Base-by-base conservation (phyloP, 2,113 vertebrate species). In the Xenopus borealis region DNA sequence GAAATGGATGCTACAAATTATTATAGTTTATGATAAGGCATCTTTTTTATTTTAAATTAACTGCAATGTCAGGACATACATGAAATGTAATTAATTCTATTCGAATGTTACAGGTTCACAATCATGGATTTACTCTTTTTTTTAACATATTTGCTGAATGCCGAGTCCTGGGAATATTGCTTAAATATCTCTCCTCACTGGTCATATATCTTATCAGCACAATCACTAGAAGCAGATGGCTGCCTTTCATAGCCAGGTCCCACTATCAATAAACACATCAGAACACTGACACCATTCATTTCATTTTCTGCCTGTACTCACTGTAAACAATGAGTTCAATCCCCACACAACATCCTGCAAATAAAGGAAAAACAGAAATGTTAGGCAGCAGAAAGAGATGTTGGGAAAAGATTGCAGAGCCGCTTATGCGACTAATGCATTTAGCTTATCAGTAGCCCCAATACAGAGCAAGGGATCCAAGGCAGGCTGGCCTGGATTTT, bases 311-410 rank as follows among this genome's bases (percentile, higher is more conserved):
- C 0, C 27, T 78, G 80, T 87, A 96, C 96, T 98, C 93, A 99
- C 97, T 75, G 97, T 99, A 89, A 99, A 99, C 85, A 99, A 92
- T 10, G 96, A 98, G 86, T 98, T 99, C 84, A 99, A 86, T 79
- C 97, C 97, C 97, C 97, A 99, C 62, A 99, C 95, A 58, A 99
- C 94, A 80, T 99, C 97, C 97, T 99, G 81, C 30, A 89, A 91
- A 79, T 75, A 66, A 84, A 83, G 83, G 59, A 69, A 69, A 69
- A 67, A 67, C 78, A 12, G 79, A 72, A 63, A 40, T 20, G 61
- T 47, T 45, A 67, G 23, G 17, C 55, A 40, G 12, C 52, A 75
- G 58, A 57, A 45, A 69, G 20, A 61, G 13, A 46, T 52, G 66
- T 62, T 13, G 62, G 27, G 14, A 59, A 50, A 59, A 20, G 33